Conservation (phyloP, 2,888 invertebrate species). For the Drosophila nigricruria region DNA sequence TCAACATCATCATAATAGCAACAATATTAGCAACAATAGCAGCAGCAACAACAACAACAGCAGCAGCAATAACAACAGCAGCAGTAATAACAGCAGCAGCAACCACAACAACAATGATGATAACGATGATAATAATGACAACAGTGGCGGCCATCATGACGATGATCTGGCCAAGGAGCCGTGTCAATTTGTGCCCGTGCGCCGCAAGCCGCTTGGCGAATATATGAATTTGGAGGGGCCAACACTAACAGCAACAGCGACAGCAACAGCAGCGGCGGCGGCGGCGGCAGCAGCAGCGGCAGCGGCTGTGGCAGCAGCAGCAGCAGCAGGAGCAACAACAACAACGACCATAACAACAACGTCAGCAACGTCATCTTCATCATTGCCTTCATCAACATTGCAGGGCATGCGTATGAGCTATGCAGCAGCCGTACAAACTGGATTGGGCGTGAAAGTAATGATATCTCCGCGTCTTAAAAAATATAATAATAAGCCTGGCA, state of each 20-base stretch:
- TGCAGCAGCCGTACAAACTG: constrained; percentile 59
- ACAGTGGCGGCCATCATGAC: neutral
- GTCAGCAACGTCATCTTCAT: neutral
- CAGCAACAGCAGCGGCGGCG: neutral
- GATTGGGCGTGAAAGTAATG: constrained; percentile 45
- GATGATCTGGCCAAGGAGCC: constrained; percentile 32
- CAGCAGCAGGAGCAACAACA: neutral
- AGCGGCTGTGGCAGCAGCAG: neutral
- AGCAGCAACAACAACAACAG: neutral
- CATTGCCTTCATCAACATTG: constrained; percentile 16
- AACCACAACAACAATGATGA: neutral
- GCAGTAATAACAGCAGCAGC: neutral
- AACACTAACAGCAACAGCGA: neutral
- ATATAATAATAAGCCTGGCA: constrained; percentile 42
- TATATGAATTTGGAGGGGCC: constrained; percentile 47
- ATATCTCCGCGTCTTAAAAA: constrained; percentile 51
- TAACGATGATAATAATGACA: neutral
- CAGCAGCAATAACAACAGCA: neutral
- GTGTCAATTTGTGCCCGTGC: constrained; percentile 55
- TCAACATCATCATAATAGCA: constrained; percentile 4
- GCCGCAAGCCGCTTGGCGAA: constrained; percentile 60
- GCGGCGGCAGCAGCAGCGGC: neutral
- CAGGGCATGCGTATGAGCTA: constrained; percentile 55
- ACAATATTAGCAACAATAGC: neutral
- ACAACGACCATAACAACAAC: neutral